Base-by-base conservation (phyloP, 2,888 invertebrate genomes). In the Lepidocyrtinus sp. region DNA sequence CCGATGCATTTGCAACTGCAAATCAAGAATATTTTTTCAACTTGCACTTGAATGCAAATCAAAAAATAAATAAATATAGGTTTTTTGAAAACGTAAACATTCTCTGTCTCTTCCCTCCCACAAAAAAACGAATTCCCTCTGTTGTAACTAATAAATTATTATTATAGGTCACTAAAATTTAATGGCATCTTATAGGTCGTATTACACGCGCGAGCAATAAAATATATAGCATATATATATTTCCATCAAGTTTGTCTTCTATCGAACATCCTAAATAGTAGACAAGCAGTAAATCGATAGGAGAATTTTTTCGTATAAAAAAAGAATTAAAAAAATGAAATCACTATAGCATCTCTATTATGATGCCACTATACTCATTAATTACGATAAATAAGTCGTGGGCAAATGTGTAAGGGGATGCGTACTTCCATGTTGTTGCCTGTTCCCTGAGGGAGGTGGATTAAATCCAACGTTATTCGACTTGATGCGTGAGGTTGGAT, bases 371-470 rank as follows among this genome's bases (percentile, higher is more conserved):
- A 15, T 55, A 3, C 55, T 55, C 55, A 55, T 69, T 36, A 70
- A 77, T 65, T 79, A 73, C 2, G 79, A 74, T 80, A 80, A 80
- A 80, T 80, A 82, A 46, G 85, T 84, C 80, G 85, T 84, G 50
- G 93, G 93, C 89, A 97, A 92, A 92, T 94, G 94, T 88, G 96
- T 93, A 88, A 97, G 91, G 86, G 97, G 96, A 91, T 97, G 96
- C 88, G 94, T 96, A 90, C 95, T 95, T 87, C 96, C 96, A 89
- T 96, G 96, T 88, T 93, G 92, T 89, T 95, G 94, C 72, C 84
- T 71, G 59, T 68, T 76, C 55, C 83, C 83, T 55, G 85, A 75
- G 19, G 80, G 65, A 45, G 78, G 59, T 25, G 69, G 45, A 65
- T 67, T 84, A 27, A 70, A 81, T 50, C 79, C 82, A 25, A 82